These are phyloP conservation scores for Tiaroga cobitis DNA, from an alignment of 2,797 vertebrate genomes.

Conservation along the genomic window DNA sequence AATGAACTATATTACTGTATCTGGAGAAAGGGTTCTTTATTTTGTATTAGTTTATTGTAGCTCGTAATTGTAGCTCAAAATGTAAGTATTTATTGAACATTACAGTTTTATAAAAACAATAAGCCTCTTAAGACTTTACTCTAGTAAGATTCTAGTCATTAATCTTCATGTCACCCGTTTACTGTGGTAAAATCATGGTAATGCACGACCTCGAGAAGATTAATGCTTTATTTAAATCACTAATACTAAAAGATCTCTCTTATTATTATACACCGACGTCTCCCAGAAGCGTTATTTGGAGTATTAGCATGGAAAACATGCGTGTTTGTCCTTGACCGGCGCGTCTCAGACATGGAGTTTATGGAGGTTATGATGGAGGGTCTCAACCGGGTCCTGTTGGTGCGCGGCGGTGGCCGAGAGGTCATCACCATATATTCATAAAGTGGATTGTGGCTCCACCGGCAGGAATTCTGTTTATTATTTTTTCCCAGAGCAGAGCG, in stretches of 20 bases:
- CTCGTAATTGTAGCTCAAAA: not conserved
- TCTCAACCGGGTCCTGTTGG: conserved; percentile 89
- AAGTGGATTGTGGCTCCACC: conserved; percentile 51
- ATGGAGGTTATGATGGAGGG: conserved; percentile 96
- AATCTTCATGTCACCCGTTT: not conserved
- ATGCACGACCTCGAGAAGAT: not conserved
- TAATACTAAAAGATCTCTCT: not conserved
- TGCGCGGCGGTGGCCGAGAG: conserved; percentile 93
- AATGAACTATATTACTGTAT: not conserved
- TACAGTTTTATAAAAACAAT: not conserved
- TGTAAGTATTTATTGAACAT: not conserved
- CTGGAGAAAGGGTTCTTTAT: not conserved
- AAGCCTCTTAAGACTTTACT: not conserved
- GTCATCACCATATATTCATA: conserved; percentile 99
- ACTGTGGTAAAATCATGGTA: not conserved
- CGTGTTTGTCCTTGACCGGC: conserved; percentile 71
- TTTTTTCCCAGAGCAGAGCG: not conserved
- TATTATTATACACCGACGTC: not conserved
- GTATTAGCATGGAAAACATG: not conserved
- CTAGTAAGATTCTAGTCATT: not conserved
- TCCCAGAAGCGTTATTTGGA: not conserved
- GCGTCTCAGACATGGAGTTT: conserved; percentile 93
- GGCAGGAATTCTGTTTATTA: conserved; percentile 26
- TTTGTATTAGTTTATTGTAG: not conserved
- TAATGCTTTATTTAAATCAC: not conserved